phyloP scores from a whole-genome alignment of 2,113 vertebrate species.

The Nycticryphes semicollaris region DNA sequence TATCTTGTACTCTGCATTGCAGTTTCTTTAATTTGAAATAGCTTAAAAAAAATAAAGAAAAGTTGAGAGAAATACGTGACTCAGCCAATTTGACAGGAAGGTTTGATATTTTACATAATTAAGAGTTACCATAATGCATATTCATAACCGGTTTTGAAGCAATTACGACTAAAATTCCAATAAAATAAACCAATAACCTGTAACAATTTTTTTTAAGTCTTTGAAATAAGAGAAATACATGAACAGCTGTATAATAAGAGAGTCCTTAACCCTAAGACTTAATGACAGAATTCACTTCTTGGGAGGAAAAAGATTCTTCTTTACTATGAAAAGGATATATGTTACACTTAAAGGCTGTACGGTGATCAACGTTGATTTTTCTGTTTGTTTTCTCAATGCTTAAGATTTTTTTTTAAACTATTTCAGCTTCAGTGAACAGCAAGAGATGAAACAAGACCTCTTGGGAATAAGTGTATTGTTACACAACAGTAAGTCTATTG shows the following conservation, averaged over 20 bases:
- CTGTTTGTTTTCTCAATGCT: neutral
- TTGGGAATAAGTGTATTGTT: neutral
- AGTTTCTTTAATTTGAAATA: neutral
- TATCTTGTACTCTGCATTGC: neutral
- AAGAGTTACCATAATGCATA: neutral
- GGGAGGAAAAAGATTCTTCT: neutral
- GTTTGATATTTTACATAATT: neutral
- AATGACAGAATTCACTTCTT: neutral
- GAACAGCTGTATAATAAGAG: neutral
- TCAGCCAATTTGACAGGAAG: slow-evolving; percentile 9
- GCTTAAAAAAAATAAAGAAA: neutral
- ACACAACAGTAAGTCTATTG: neutral
- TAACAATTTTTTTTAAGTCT: neutral
- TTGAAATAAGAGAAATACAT: neutral
- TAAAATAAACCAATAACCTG: neutral
- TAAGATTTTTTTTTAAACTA: neutral
- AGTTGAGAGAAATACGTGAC: neutral
- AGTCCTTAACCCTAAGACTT: neutral
- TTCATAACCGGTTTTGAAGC: neutral
- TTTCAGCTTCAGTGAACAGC: neutral
- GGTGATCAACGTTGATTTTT: neutral
- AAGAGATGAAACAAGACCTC: neutral
- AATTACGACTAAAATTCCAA: neutral
- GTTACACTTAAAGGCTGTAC: neutral
- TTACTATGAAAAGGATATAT: neutral